phyloP scores from a whole-genome alignment of 2,113 vertebrate genomes.

The Azemiops feae region DNA sequence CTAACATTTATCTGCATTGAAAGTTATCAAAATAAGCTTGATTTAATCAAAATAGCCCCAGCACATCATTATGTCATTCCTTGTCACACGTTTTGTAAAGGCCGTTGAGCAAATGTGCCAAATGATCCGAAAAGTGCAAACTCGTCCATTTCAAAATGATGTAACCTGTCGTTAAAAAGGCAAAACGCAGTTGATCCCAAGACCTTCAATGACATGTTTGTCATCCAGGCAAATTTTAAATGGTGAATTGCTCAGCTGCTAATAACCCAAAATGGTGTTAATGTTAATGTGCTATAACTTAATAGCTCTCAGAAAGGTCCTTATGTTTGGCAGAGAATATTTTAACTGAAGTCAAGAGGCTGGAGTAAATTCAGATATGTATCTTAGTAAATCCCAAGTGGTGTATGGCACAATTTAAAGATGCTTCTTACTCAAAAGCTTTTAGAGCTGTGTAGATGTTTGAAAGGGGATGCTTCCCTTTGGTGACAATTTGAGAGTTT shows the following conservation, averaged over 20 bases:
- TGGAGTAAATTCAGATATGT: background rate
- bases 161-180: background rate
- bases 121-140: constrained; percentile 11
- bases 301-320: constrained; percentile 19
- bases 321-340: background rate
- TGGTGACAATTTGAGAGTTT: background rate
- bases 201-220: constrained; percentile 4
- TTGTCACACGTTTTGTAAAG: background rate
- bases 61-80: background rate
- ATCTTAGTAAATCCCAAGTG: background rate
- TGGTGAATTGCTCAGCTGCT: background rate
- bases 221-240: constrained; percentile 21
- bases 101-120: background rate
- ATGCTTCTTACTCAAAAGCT: background rate
- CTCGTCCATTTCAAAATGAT: background rate
- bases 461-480: background rate
- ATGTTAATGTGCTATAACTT: constrained; percentile 23
- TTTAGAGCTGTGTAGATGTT: background rate
- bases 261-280: background rate
- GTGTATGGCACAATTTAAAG: background rate
- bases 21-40: background rate
- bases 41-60: background rate
- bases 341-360: background rate
- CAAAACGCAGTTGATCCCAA: rapidly evolving
- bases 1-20: constrained; percentile 1